Conservation (phyloP, 2,113 vertebrate genomes). For the Raja brachyura region DNA sequence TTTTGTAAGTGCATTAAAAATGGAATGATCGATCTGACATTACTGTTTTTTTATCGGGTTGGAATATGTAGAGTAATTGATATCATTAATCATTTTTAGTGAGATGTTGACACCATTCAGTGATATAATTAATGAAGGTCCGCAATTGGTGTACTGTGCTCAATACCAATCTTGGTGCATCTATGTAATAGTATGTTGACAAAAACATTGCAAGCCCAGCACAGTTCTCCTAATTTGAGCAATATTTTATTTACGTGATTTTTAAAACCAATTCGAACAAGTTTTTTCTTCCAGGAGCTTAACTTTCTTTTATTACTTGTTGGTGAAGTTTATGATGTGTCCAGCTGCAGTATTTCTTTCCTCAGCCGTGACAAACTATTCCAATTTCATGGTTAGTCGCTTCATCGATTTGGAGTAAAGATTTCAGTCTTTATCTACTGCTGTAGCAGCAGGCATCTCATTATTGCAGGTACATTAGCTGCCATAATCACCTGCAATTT, state of each 20-base stretch:
- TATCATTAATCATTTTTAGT: neutral
- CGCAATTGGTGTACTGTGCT: neutral
- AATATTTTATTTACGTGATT: neutral
- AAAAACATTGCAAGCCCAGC: neutral
- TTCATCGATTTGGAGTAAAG: neutral
- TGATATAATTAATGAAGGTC: neutral
- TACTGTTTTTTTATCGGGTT: neutral
- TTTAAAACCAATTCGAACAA: neutral
- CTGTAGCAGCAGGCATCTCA: slow-evolving; percentile 11
- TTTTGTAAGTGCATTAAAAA: neutral
- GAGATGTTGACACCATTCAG: neutral
- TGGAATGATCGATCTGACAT: neutral
- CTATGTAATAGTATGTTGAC: neutral
- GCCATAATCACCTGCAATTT: slow-evolving; percentile 15
- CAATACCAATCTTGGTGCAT: neutral
- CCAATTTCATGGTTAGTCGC: neutral
- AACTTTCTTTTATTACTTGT: neutral
- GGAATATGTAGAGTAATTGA: neutral
- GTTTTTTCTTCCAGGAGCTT: neutral
- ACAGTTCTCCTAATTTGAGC: neutral
- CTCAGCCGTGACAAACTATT: neutral
- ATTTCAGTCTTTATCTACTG: neutral
- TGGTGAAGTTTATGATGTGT: neutral
- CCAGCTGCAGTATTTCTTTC: neutral
- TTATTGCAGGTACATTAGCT: slow-evolving; percentile 14